Evolutionary conservation across 2,888 invertebrate species (phyloP), one percentile per base, ranked within the genome.

Genomic region (Noctua comes): DNA sequence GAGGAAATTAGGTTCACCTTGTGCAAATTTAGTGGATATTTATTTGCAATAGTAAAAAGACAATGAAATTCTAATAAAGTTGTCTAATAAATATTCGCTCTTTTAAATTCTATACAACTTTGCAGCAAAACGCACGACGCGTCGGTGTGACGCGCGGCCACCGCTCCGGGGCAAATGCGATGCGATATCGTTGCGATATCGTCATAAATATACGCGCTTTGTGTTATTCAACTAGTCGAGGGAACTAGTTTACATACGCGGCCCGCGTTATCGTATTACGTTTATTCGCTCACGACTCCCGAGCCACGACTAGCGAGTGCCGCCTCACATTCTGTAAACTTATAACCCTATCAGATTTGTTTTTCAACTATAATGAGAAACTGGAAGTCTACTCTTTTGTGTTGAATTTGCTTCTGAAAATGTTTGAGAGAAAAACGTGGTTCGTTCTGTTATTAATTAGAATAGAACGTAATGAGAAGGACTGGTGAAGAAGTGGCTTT

Each of bases 101-200:
- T 13, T 27, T 27, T 27, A 13, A 27, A 27, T 16, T 59, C 59
- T 27, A 7, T 27, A 46, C 8, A 48, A 46, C 1, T 21, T 10
- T 43, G 11, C 16, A 6, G 24, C 31, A 13, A 16, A 48, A 24
- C 11, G 1, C n/a, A 7, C 11, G 18, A 7, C 27, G 48, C 11
- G 36, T n/a, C 76, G 82, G 89, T 89, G 86, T 89, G 82, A 86
- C 13, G 16, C 51, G 54, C 66, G 31, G 79, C 77, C 62, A 16
- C 65, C 51, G 85, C 86, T 87, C 81, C 83, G 80, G 83, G 88
- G 86, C 86, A 85, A 90, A 83, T 87, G 88, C 87, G 90, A 91
- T 87, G 88, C 89, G 92, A 90, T 92, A 90, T 86, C 88, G 88
- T 87, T 79, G 86, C 88, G 91, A 90, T 91, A 90, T 89, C 91